These are phyloP conservation scores for Leucophenga montana DNA, from an alignment of 2,888 invertebrate species.

Conservation along the genomic window DNA sequence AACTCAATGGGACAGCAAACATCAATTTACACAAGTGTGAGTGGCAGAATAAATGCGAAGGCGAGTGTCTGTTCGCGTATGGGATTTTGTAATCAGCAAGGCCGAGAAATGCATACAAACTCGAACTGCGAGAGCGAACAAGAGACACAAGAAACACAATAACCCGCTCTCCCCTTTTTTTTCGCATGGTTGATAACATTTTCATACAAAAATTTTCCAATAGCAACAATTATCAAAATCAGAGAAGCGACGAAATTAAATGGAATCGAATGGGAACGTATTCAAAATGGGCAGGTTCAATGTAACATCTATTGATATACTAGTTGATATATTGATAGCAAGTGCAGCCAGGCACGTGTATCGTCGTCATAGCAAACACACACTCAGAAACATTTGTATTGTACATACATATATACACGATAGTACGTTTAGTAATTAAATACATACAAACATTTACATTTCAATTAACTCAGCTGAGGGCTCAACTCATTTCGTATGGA, in stretches of 20 bases:
- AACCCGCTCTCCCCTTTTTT: background rate
- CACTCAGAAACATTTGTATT: no score
- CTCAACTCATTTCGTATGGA: slow-evolving; percentile 8
- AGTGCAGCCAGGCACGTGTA: no score
- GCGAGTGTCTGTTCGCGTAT: background rate
- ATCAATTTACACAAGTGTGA: background rate
- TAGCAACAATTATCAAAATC: slow-evolving; percentile 1
- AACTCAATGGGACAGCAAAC: background rate
- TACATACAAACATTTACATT: no score
- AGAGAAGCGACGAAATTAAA: background rate
- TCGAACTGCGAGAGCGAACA: slow-evolving; percentile 1
- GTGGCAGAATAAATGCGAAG: background rate
- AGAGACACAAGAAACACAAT: background rate
- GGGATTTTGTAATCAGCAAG: slow-evolving; percentile 18
- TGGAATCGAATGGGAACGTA: background rate
- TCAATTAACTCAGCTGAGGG: slow-evolving; percentile 9
- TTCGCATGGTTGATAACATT: background rate
- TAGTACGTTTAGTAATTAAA: no score
- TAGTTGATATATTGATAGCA: no score
- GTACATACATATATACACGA: no score
- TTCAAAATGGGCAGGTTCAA: slow-evolving; percentile 1
- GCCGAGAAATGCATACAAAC: slow-evolving; percentile 13
- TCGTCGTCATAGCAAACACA: no score
- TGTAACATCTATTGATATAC: background rate
- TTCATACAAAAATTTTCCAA: slow-evolving; percentile 17